These are phyloP conservation scores for Asobara japonica DNA, from an alignment of 1,140 invertebrate genomes.

Conservation along the genomic window DNA sequence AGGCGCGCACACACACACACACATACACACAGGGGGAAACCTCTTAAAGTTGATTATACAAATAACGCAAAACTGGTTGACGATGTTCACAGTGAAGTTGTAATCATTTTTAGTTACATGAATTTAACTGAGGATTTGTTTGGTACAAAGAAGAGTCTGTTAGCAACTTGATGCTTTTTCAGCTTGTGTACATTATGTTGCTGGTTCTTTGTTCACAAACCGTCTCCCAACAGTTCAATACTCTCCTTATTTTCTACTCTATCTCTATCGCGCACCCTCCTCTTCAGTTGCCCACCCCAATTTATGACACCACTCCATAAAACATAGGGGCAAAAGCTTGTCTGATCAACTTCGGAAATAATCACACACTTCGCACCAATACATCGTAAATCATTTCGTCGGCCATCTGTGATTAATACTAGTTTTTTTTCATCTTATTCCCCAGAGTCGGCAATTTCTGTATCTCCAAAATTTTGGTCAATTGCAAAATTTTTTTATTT, in stretches of 20 bases:
- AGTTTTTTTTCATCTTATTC: background rate
- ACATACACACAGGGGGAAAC: no score
- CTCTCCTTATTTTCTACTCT: background rate
- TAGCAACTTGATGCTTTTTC: no score
- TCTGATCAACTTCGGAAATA: background rate
- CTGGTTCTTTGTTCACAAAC: background rate
- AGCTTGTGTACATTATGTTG: background rate
- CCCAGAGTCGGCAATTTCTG: no score
- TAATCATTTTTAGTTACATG: no score
- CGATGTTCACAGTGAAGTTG: no score
- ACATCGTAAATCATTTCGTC: background rate
- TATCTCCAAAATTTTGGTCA: no score
- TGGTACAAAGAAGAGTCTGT: no score
- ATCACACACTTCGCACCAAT: background rate
- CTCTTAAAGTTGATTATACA: no score
- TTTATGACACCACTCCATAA: background rate
- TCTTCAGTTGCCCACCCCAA: background rate
- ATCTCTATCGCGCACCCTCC: background rate
- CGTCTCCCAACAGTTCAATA: background rate
- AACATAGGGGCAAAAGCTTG: background rate
- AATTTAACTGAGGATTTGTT: no score
- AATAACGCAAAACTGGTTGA: no score
- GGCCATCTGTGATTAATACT: background rate
- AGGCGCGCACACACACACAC: no score
- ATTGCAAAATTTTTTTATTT: no score